Percentiles rank a stretch among this genome's conserved stretches.
phyloP scores from a whole-genome alignment of 2,113 vertebrate genomes.

The Acrocephalus kingi region DNA sequence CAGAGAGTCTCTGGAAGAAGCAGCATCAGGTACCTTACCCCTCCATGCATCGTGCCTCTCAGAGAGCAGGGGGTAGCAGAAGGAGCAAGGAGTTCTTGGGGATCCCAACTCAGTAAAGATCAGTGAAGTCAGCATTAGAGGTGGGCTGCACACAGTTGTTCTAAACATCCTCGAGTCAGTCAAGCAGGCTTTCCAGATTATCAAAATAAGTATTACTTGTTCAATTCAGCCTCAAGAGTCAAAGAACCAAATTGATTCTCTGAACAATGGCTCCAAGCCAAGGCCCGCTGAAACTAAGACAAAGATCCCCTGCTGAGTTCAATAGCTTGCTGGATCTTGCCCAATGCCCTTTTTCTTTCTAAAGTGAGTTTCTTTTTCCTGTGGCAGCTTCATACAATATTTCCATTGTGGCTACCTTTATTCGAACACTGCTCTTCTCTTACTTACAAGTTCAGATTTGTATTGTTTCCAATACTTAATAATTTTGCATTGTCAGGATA shows the following conservation, averaged over 20 bases:
- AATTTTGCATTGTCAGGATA: neutral
- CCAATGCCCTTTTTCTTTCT: neutral
- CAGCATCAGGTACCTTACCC: neutral
- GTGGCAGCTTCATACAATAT: neutral
- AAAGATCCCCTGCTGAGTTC: conserved; percentile 14
- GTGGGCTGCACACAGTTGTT: neutral
- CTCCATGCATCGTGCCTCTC: rapidly evolving
- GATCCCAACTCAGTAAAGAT: neutral
- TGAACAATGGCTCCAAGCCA: neutral
- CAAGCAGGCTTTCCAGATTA: neutral
- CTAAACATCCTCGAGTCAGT: neutral
- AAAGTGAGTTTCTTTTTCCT: neutral
- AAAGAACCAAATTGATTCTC: neutral
- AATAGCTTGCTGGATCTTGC: conserved; percentile 23
- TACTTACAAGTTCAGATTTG: neutral
- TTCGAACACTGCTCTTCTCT: neutral
- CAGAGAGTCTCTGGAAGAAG: neutral
- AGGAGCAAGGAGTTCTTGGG: rapidly evolving
- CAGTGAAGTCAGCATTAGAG: rapidly evolving
- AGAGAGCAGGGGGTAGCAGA: neutral
- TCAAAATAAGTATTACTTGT: neutral
- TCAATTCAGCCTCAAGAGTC: neutral
- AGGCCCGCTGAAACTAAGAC: neutral
- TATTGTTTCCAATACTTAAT: neutral
- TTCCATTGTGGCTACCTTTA: neutral